These are phyloP conservation scores for Drosophila basisetae DNA, from an alignment of 2,888 invertebrate genomes.

Conservation along the genomic window DNA sequence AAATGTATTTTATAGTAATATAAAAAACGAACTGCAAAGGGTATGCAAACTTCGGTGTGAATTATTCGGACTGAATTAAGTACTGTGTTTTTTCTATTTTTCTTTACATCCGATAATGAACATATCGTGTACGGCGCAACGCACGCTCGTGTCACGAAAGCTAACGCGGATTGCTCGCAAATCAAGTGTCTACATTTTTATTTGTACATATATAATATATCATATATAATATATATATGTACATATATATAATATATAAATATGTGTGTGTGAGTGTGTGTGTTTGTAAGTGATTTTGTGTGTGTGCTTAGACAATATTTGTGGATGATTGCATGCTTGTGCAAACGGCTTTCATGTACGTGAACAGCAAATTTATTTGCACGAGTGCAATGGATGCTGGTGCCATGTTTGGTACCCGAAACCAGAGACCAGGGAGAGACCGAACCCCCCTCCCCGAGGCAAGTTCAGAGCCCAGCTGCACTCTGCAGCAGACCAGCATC, in stretches of 20 bases:
- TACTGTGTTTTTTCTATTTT: background rate
- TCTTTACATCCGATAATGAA: background rate
- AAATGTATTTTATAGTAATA: background rate
- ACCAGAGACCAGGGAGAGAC: background rate
- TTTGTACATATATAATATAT: background rate
- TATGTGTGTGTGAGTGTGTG: background rate
- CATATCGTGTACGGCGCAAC: background rate
- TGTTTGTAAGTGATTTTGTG: slow-evolving; percentile 15
- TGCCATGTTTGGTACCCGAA: slow-evolving; percentile 25
- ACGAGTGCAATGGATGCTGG: slow-evolving; percentile 74
- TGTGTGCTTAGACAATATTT: slow-evolving; percentile 75
- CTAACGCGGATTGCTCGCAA: background rate
- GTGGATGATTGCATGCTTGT: slow-evolving; percentile 81
- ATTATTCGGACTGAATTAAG: too few species aligned
- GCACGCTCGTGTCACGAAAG: background rate
- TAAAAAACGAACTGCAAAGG: background rate
- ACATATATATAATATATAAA: background rate
- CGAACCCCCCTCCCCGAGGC: background rate
- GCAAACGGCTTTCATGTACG: slow-evolving; percentile 80
- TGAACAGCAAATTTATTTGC: slow-evolving; percentile 80
- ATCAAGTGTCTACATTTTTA: background rate
- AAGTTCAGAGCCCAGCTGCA: background rate
- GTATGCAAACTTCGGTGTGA: background rate
- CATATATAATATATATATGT: background rate
- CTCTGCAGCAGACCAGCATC: slow-evolving; percentile 2